Percentiles rank a stretch among this genome's conserved stretches.
These are phyloP conservation scores for Tauraco hartlaubi DNA, from an alignment of 2,797 vertebrate genomes.

Conservation along the genomic window DNA sequence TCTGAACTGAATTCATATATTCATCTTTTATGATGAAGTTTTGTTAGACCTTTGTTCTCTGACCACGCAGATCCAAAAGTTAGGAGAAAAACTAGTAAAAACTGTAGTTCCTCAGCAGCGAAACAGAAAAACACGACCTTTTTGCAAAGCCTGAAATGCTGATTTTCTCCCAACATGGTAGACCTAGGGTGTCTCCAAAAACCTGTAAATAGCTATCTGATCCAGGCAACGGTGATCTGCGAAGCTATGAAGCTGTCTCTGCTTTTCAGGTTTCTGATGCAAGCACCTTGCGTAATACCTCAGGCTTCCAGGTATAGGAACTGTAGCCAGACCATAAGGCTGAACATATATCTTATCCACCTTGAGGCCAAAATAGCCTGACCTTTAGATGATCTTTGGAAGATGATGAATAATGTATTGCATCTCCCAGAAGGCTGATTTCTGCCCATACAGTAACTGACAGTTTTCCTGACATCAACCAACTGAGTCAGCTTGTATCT, in stretches of 20 bases:
- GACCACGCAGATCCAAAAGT: background rate
- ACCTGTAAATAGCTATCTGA: background rate
- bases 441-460: background rate
- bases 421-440: constrained; percentile 38
- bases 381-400: constrained; percentile 43
- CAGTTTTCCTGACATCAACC: constrained; percentile 13
- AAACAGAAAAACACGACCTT: background rate
- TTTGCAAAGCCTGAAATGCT: background rate
- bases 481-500: background rate
- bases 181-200: background rate
- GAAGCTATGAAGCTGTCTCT: constrained; percentile 46
- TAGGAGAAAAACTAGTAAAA: background rate
- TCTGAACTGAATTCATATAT: background rate
- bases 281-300: background rate
- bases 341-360: background rate
- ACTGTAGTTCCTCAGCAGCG: background rate
- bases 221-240: background rate
- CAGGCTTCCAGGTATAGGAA: constrained; percentile 1
- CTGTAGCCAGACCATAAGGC: background rate
- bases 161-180: background rate
- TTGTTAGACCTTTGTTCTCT: background rate
- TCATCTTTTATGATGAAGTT: background rate
- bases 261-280: constrained; percentile 61
- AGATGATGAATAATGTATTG: constrained; percentile 58
- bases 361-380: constrained; percentile 51